These are phyloP conservation scores for Cherax quadricarinatus DNA, from an alignment of 1,140 invertebrate species.

Conservation along the genomic window DNA sequence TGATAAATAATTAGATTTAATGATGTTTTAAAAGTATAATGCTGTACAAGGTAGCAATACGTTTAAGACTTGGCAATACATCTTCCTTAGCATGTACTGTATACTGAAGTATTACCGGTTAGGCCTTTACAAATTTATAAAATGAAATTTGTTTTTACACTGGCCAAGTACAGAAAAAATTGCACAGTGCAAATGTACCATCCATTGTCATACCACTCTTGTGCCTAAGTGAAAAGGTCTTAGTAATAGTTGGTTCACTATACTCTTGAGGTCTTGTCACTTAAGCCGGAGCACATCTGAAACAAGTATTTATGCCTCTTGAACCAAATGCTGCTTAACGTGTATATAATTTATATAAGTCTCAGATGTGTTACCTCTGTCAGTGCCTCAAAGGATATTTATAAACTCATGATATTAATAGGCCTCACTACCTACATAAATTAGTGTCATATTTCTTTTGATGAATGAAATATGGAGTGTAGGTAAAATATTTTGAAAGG, in stretches of 20 bases:
- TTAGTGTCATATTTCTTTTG: neutral
- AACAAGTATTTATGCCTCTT: neutral
- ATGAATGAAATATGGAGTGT: neutral
- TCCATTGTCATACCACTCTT: conserved; percentile 17
- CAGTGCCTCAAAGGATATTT: conserved; percentile 37
- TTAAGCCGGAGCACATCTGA: neutral
- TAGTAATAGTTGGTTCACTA: neutral
- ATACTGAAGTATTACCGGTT: neutral
- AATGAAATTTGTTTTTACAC: neutral
- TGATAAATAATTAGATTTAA: neutral
- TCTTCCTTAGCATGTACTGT: neutral
- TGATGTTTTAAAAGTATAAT: neutral
- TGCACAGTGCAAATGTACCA: neutral
- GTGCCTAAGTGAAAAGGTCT: conserved; percentile 22
- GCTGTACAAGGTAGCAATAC: neutral
- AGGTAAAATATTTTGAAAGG: neutral
- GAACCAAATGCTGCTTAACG: neutral
- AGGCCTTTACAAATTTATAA: neutral
- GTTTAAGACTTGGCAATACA: neutral
- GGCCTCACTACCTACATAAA: neutral
- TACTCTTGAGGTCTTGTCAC: neutral
- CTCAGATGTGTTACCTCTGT: conserved; percentile 25
- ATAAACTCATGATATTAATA: conserved; percentile 5
- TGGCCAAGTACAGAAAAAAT: neutral
- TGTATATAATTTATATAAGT: neutral